These are phyloP conservation scores for Harpalus rufipes DNA, from an alignment of 2,888 invertebrate genomes.

Conservation along the genomic window DNA sequence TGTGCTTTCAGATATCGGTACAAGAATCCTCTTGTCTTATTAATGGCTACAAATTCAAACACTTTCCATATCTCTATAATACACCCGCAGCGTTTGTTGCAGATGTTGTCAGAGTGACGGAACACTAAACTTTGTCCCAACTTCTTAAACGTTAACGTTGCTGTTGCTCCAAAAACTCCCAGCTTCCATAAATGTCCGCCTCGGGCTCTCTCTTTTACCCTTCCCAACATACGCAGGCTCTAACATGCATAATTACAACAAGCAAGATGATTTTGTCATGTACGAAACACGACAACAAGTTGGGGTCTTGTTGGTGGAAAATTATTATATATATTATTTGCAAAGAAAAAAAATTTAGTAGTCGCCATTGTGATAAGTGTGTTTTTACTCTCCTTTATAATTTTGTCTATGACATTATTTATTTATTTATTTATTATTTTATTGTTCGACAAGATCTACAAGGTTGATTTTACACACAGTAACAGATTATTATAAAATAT, in stretches of 20 bases:
- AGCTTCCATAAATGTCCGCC: conserved; percentile 46
- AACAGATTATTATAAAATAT: too few species aligned
- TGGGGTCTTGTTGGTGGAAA: too few species aligned
- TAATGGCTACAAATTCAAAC: conserved; percentile 64
- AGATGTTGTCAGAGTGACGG: conserved; percentile 65
- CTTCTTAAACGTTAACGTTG: conserved; percentile 49
- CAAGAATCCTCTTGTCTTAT: conserved; percentile 57
- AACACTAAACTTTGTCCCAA: conserved; percentile 61
- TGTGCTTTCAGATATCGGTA: conserved; percentile 31
- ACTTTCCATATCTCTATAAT: conserved; percentile 51
- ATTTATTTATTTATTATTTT: too few species aligned
- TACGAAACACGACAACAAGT: not conserved
- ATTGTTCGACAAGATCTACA: too few species aligned
- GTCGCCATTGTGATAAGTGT: too few species aligned
- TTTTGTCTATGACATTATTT: too few species aligned
- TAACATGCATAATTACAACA: not conserved
- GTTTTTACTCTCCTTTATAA: too few species aligned
- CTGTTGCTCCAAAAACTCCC: conserved; percentile 48
- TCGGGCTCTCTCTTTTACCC: conserved; percentile 1
- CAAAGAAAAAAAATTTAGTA: too few species aligned
- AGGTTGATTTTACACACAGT: too few species aligned
- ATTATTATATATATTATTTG: too few species aligned
- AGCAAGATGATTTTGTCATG: not conserved
- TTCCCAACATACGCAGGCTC: conserved; percentile 16
- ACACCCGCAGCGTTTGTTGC: conserved; percentile 58